Conservation (phyloP, 2,113 vertebrate genomes). For the Brienomyrus brachyistius region DNA sequence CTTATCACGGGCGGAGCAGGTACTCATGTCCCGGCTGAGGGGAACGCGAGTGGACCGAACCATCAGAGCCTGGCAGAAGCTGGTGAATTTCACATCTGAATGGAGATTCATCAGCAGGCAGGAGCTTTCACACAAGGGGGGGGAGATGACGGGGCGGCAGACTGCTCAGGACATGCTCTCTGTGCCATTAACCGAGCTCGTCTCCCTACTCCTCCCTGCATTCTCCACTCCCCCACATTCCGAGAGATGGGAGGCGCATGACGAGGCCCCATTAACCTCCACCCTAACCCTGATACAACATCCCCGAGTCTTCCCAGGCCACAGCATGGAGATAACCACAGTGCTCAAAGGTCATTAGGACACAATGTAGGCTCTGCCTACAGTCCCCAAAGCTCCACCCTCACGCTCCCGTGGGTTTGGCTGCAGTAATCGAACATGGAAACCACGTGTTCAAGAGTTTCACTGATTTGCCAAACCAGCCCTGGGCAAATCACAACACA, state of each 20-base stretch:
- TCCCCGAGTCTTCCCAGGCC: background rate
- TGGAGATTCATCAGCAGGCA: conserved; percentile 58
- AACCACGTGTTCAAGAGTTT: background rate
- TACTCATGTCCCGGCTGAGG: background rate
- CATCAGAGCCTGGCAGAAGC: conserved; percentile 47
- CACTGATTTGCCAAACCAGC: background rate
- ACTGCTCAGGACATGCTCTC: background rate
- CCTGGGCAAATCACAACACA: background rate
- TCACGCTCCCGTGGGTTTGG: background rate
- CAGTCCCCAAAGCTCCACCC: background rate
- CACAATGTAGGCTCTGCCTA: no score
- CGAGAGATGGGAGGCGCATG: background rate
- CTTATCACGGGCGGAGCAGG: background rate
- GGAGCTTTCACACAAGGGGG: conserved; percentile 24
- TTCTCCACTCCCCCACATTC: background rate
- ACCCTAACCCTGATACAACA: background rate
- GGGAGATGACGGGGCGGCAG: conserved; percentile 25
- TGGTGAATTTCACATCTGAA: conserved; percentile 61
- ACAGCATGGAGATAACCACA: background rate
- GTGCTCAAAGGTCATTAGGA: background rate
- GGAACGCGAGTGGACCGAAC: background rate
- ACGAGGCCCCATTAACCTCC: background rate
- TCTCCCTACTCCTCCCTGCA: background rate
- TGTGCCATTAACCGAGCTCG: background rate
- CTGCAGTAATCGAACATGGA: background rate